Percentiles rank a stretch among this genome's conserved stretches.
Conservation (phyloP, 23 tunicate genomes). For the Ciona savignyi region DNA sequence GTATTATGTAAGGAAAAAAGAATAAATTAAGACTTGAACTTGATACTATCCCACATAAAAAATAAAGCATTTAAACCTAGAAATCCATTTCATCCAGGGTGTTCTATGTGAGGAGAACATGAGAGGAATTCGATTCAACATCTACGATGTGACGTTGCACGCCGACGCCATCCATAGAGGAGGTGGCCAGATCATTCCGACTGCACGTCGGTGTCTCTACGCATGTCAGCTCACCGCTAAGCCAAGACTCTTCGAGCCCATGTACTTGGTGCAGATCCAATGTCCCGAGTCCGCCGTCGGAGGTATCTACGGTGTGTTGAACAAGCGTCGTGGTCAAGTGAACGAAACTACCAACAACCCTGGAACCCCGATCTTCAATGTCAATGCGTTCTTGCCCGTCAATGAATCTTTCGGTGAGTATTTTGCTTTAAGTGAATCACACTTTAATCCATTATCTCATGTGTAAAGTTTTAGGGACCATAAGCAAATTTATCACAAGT, state of each 20-base stretch:
- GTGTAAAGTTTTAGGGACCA: no score
- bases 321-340: slow-evolving; percentile 89
- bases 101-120: slow-evolving; percentile 92
- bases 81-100: no score
- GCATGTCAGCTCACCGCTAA: slow-evolving; percentile 79
- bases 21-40: no score
- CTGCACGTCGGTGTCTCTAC: slow-evolving; percentile 77
- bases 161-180: slow-evolving; percentile 99
- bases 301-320: slow-evolving; percentile 91
- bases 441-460: no score
- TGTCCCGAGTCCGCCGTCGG: slow-evolving; percentile 95
- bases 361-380: slow-evolving; percentile 85
- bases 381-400: slow-evolving; percentile 92
- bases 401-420: slow-evolving; percentile 95
- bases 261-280: slow-evolving; percentile 90
- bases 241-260: slow-evolving; percentile 77
- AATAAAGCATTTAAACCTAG: no score
- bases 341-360: slow-evolving; percentile 39
- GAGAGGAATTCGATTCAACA: slow-evolving; percentile 78
- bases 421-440: background rate
- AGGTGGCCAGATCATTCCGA: slow-evolving; percentile 96
- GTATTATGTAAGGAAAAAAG: no score
- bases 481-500: no score
- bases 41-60: no score
- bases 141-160: slow-evolving; percentile 92